Base-by-base conservation (phyloP, 2,888 invertebrate species). In the Apocheima hispidaria region DNA sequence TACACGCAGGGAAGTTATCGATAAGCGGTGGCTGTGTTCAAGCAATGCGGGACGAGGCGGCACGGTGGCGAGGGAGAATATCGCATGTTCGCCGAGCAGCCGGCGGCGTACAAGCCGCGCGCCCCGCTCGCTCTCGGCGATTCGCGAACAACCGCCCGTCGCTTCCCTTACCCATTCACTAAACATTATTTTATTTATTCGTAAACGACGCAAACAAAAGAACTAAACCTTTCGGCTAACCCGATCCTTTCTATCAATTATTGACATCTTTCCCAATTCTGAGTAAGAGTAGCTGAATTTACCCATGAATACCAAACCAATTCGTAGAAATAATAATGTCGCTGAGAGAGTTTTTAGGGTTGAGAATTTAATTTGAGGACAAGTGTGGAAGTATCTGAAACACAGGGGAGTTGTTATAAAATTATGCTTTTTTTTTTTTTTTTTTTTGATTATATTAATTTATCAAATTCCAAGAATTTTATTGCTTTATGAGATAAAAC, bases 101-200 rank as follows among this genome's bases (percentile, higher is more conserved):
- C 84, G 73, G 74, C 75, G 87, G 87, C 83, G 79, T 82, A 90
- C 90, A 91, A 78, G 88, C 78, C 77, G 70, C 74, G 68, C 74
- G 74, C 74, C 50, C 46, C 69, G 75, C 68, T 67, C 74, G 83
- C 86, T 77, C 72, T 73, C 77, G 83, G 85, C 84, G 60, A 72
- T 81, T 79, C 71, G 72, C 76, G 79, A 78, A 86, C 84, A 82
- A 71, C 77, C 74, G 65, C 68, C 26, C 26, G 26, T n/a, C 64
- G 59, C 61, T 66, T 74, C 71, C 77, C 78, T 73, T 75, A 72
- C 73, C 72, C 73, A 74, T 70, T 74, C 65, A 56, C 62, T 51
- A 38, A 63, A 58, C 57, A 58, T 59, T 49, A 64, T 66, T 63
- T 58, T 60, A 65, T 58, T 64, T 52, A 30, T 53, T 53, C 44